phyloP scores from a whole-genome alignment of 2,797 vertebrate species.

The Ibycter americanus region DNA sequence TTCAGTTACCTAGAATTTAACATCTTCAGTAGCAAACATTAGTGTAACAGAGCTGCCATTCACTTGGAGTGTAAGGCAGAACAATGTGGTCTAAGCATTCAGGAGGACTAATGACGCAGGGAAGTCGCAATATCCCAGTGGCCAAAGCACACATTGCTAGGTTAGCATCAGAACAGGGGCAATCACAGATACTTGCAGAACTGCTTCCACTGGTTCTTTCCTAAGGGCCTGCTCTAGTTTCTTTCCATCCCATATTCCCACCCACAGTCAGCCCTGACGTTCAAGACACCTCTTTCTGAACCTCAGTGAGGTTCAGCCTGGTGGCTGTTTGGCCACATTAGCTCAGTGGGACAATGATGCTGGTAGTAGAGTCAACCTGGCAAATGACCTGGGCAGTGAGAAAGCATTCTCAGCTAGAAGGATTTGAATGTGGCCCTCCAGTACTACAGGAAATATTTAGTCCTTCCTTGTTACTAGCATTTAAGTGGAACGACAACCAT shows the following conservation, averaged over 20 bases:
- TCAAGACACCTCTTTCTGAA: background rate
- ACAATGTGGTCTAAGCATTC: background rate
- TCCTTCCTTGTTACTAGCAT: background rate
- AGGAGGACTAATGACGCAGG: background rate
- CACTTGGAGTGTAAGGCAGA: background rate
- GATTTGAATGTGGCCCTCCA: background rate
- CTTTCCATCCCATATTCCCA: background rate
- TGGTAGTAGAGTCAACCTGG: background rate
- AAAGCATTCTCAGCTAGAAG: background rate
- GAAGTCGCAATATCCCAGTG: background rate
- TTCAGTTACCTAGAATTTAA: background rate
- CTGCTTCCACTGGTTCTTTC: background rate
- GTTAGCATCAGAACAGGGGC: background rate
- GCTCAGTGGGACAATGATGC: background rate
- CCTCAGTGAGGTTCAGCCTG: background rate
- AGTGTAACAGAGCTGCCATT: background rate
- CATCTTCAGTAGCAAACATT: background rate
- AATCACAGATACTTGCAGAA: background rate
- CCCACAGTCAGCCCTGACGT: background rate
- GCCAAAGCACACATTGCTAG: background rate
- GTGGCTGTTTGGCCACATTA: background rate
- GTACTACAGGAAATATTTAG: background rate
- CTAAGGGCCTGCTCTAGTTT: background rate
- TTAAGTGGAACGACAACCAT: background rate
- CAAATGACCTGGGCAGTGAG: background rate